Evolutionary conservation across 1,140 invertebrate species (phyloP).

Genomic region (Aethina tumida): DNA sequence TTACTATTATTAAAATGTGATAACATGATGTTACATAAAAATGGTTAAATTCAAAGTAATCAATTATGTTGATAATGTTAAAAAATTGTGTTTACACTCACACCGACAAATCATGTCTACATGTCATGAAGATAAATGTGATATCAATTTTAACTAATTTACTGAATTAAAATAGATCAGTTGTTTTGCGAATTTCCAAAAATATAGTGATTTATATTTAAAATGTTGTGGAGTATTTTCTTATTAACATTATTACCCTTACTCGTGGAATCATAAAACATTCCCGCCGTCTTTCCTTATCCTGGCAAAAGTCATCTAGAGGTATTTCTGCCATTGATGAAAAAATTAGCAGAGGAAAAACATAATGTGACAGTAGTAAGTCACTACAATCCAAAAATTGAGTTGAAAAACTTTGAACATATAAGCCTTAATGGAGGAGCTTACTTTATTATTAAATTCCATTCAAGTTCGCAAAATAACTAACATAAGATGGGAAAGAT

Average conservation of each 20-base stretch:
- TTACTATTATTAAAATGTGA: conserved; percentile 26
- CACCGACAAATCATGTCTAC: neutral
- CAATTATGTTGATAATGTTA: neutral
- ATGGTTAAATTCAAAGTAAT: neutral
- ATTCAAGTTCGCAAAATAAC: neutral
- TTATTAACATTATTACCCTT: neutral
- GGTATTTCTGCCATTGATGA: conserved; percentile 52
- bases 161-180: neutral
- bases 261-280: conserved; percentile 21
- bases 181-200: neutral
- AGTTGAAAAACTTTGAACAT: conserved; percentile 16
- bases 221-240: neutral
- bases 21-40: conserved; percentile 4
- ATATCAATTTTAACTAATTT: neutral
- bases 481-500: conserved; percentile 4
- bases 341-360: conserved; percentile 49
- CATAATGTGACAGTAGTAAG: conserved; percentile 54
- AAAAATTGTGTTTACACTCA: neutral
- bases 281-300: conserved; percentile 56
- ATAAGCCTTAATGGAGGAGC: conserved; percentile 7
- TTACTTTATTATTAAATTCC: conserved; percentile 5
- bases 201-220: neutral
- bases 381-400: conserved; percentile 18
- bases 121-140: neutral
- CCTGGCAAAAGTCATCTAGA: conserved; percentile 61